Evolutionary conservation across 2,888 invertebrate species (phyloP), one percentile per base, ranked within the genome.

Genomic region (Petrophora chlorosata): DNA sequence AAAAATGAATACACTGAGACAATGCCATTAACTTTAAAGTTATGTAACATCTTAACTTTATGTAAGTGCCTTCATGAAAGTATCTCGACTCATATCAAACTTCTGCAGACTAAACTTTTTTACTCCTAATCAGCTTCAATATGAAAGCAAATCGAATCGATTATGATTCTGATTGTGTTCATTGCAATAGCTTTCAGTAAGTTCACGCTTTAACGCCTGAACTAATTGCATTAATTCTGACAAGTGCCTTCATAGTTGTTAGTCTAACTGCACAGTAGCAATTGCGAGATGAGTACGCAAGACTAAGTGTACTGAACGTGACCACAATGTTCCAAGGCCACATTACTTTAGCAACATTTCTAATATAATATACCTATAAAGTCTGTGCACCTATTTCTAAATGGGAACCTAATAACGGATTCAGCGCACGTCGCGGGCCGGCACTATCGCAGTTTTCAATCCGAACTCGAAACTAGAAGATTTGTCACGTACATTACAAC

Each of bases 401-500:
- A 84, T 79, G 76, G 77, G 71, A 67, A 72, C 61, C 73, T 78
- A 73, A 82, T 85, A 79, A 73, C 59, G 62, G 65, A 88, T 85
- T 86, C 89, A 60, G 62, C 53, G 74, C 89, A 88, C 89, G 88
- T 86, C 72, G 65, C 60, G 50, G 70, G 63, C 75, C 73, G 74
- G 79, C 79, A 87, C 87, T 87, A 88, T 87, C 85, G 85, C 81
- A 88, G 87, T 89, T 89, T 89, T 89, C 89, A 88, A 88, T 89
- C 84, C 85, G 67, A 80, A 82, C 76, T 82, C 78, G 79, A 82
- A 85, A 83, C 82, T 83, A 77, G 83, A 80, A 86, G 88, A 89
- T 86, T 88, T 87, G 89, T 88, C 89, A 88, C 89, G 89, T 88
- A 82, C 85, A 75, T 77, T 78, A 76, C 81, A 85, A 88, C 79